Evolutionary conservation across 2,797 vertebrate genomes (phyloP), one percentile per base, ranked within the genome.

Genomic region (Ctenopoma kingsleyae): DNA sequence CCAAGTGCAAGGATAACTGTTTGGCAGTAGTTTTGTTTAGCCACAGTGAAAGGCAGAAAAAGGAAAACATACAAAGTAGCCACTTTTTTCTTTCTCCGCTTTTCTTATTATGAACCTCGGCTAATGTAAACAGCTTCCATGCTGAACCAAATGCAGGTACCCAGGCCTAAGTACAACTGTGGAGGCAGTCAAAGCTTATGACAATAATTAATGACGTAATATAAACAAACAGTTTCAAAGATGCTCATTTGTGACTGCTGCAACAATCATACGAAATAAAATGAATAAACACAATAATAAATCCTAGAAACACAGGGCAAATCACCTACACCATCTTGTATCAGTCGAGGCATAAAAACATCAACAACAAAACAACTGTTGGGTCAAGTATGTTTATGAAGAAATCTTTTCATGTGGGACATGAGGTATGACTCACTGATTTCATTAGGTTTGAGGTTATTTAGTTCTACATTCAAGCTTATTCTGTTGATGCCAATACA

Each of bases 361-460:
- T 11, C 16, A 25, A 27, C 47, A 55, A 27, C 0, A 0, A 36
- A 53, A 47, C 30, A 47, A 48, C 9, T 11, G 11, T 8, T 6
- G 6, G 30, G 23, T 56, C 51, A 55, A 25, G 19, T 64, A 32
- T 32, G 32, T 19, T 12, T 53, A 12, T 40, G 10, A 67, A 27
- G 30, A 71, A 63, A 63, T 43, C 6, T 57, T 63, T 71, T 62
- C 27, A 62, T 67, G 46, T 71, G 62, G 38, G 52, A 47, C 35
- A 22, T 27, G 8, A 59, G 44, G 25, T 57, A 50, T 73, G 49
- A 67, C 58, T 63, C 58, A 48, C 30, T 51, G 40, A 59, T 40
- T 64, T 54, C 20, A 64, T 11, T 13, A 57, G 11, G 32, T 62
- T 16, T 1, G 1, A 36, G 16, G 57, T 52, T 35, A 41, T 54